These are phyloP conservation scores for Anguilla marmorata DNA, from an alignment of 2,797 vertebrate species.

Conservation along the genomic window DNA sequence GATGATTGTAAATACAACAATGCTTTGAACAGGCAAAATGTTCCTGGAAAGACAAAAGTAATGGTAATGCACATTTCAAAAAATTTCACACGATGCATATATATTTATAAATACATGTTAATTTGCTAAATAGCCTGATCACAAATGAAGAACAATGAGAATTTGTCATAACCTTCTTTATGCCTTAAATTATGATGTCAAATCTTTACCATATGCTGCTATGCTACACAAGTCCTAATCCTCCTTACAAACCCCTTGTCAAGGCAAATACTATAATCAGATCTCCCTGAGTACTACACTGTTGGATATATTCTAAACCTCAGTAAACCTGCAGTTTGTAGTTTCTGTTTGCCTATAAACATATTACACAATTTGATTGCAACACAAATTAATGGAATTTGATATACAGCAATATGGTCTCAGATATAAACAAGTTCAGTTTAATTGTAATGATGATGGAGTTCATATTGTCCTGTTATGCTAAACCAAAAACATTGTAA, in stretches of 20 bases:
- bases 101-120: not conserved
- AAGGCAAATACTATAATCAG: not conserved
- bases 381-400: not conserved
- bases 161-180: too few species aligned
- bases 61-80: too few species aligned
- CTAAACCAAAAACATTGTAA: not conserved
- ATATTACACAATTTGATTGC: not conserved
- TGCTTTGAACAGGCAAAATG: too few species aligned
- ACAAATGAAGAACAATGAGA: too few species aligned
- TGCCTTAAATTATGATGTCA: not conserved
- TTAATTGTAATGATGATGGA: not conserved
- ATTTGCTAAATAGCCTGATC: not conserved
- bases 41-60: not conserved
- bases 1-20: too few species aligned
- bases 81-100: too few species aligned
- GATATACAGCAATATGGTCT: not conserved
- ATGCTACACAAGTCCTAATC: constrained; percentile 12
- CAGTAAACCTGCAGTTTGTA: not conserved
- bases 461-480: not conserved
- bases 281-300: not conserved
- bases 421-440: not conserved
- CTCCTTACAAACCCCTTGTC: not conserved
- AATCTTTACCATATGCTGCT: not conserved
- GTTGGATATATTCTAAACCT: not conserved
- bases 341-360: not conserved